Evolutionary conservation across 2,888 invertebrate species (phyloP).

Genomic region (Euplagia quadripunctaria): DNA sequence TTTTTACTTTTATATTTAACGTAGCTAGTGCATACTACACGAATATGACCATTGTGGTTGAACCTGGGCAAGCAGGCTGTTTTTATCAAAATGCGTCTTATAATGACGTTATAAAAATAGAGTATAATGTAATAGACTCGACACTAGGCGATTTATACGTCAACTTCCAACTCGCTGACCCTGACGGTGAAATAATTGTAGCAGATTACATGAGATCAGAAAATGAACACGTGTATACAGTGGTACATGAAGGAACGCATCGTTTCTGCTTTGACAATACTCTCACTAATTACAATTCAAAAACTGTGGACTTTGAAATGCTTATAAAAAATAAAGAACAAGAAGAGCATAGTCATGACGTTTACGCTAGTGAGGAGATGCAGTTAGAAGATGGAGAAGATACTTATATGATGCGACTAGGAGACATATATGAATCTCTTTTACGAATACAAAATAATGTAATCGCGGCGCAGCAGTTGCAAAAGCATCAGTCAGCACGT

Average conservation of each 20-base stretch:
- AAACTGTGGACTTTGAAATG: slow-evolving; percentile 13
- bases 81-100: slow-evolving; percentile 10
- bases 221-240: slow-evolving; percentile 3
- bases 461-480: neutral
- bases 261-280: slow-evolving; percentile 19
- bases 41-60: slow-evolving; percentile 10
- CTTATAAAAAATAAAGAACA: neutral
- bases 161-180: slow-evolving; percentile 7
- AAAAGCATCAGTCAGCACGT: slow-evolving; percentile 1
- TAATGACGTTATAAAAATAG: slow-evolving; percentile 4
- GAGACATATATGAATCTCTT: slow-evolving; percentile 11
- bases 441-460: slow-evolving; percentile 3
- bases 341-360: neutral
- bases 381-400: slow-evolving; percentile 3
- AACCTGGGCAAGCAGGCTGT: slow-evolving; percentile 5
- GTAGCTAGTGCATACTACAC: slow-evolving; percentile 6
- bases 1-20: slow-evolving; percentile 1
- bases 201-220: slow-evolving; percentile 11
- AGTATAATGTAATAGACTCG: slow-evolving; percentile 15
- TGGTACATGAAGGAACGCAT: slow-evolving; percentile 1
- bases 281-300: neutral
- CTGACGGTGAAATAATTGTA: slow-evolving; percentile 13
- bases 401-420: neutral
- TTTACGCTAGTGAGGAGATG: neutral
- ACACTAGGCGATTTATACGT: slow-evolving; percentile 10